Percentiles rank a stretch among this genome's conserved stretches.
These are phyloP conservation scores for Microchrysa polita DNA, from an alignment of 2,888 invertebrate species.

Conservation along the genomic window DNA sequence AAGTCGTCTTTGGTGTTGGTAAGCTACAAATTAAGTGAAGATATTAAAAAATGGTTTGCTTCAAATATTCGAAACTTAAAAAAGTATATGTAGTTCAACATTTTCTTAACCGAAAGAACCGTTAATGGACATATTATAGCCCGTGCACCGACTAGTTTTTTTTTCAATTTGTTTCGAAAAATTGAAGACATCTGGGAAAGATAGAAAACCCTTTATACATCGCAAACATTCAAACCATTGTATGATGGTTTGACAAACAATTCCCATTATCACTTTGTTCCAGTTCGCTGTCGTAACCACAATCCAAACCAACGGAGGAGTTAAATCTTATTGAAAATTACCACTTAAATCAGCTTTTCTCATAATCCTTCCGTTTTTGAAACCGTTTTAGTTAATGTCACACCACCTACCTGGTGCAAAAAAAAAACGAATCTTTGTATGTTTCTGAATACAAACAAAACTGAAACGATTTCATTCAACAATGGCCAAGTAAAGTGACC, in stretches of 20 bases:
- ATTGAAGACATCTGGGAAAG: background rate
- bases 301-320: constrained; percentile 7
- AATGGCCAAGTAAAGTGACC: background rate
- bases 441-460: no score
- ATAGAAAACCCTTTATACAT: background rate
- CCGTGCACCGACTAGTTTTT: no score
- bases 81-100: no score
- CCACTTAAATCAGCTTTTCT: constrained; percentile 33
- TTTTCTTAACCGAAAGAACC: no score
- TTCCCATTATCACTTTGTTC: background rate
- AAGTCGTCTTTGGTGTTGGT: no score
- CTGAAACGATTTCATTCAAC: background rate
- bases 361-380: constrained; percentile 24
- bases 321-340: constrained; percentile 6
- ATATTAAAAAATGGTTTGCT: no score
- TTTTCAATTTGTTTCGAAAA: no score
- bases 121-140: no score
- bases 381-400: constrained; percentile 24
- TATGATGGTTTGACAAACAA: background rate
- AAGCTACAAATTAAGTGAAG: no score
- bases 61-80: no score
- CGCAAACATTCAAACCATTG: background rate
- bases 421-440: no score
- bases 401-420: background rate
- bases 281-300: constrained; percentile 1